Base-by-base conservation (phyloP, 2,888 invertebrate species). In the Pterobdella sp. region DNA sequence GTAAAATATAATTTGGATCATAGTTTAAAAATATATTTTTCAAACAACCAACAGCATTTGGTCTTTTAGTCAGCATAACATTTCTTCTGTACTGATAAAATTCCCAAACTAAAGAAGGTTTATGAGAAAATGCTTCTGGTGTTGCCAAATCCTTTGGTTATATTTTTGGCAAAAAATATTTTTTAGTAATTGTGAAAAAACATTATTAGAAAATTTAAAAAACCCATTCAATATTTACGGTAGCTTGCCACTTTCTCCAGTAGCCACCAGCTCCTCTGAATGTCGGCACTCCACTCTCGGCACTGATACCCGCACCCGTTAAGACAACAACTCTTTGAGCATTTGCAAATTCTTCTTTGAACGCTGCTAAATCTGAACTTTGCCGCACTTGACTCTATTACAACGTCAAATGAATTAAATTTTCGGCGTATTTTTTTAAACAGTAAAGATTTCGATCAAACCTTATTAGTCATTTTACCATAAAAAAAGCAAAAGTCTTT, bases 31-130 rank as follows among this genome's bases (percentile, higher is more conserved):
- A n/a, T n/a, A n/a, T n/a, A n/a, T n/a, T n/a, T n/a, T n/a, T 22
- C 31, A 4, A 2, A 31, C 29, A 65, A 34, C 74, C 74, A 74
- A 81, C 82, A 70, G 77, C 74, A 73, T 84, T 84, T 37, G 84
- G 83, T 3, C 80, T 79, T 56, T 89, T 89, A 73, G 88, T 88
- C 56, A 88, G 87, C 63, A 90, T 91, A n/a, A 90, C 85, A 83
- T 90, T 90, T 79, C 93, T 85, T 77, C 92, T 86, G 80, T 92
- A 91, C 80, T 92, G 91, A 81, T 93, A 93, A 84, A 93, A 93
- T 82, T 93, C 92, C 93, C 93, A 93, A 36, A 93, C 92, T 36
- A 92, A 85, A 35, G 90, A 89, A 0, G 92, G 92, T 80, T 88
- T 88, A 2, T 85, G 84, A 72, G 82, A 83, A 81, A 92, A 92